phyloP scores from a whole-genome alignment of 2,113 vertebrate species.

The Scomber colias region DNA sequence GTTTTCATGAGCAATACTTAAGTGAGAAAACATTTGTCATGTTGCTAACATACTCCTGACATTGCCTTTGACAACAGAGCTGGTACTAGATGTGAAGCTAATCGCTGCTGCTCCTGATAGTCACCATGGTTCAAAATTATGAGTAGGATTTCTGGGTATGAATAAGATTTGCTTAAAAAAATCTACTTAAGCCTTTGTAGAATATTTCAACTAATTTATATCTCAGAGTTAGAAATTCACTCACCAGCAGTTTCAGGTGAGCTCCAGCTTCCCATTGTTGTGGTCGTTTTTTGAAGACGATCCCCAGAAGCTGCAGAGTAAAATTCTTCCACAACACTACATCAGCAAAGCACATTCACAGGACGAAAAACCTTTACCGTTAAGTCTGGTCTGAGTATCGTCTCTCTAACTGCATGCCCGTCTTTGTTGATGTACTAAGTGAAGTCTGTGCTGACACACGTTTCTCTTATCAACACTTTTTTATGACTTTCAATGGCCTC shows the following conservation, averaged over 20 bases:
- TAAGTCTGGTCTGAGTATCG: neutral
- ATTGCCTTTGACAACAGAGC: neutral
- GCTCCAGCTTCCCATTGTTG: conserved; percentile 19
- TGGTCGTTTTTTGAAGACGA: neutral
- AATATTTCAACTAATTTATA: neutral
- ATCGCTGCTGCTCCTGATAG: neutral
- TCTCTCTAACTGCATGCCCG: neutral
- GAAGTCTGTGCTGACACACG: neutral
- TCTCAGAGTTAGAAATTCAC: neutral
- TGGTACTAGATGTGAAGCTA: conserved; percentile 4
- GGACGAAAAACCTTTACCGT: neutral
- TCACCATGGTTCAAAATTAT: neutral
- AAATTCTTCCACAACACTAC: neutral
- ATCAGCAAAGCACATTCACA: neutral
- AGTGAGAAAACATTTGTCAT: neutral
- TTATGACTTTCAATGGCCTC: neutral
- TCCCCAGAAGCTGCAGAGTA: neutral
- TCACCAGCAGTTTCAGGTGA: conserved; percentile 1
- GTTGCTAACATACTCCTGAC: neutral
- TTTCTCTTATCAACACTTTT: conserved; percentile 28
- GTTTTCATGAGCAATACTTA: neutral
- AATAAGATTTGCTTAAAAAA: neutral
- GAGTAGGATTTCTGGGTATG: neutral
- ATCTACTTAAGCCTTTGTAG: neutral
- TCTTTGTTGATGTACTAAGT: neutral